These are phyloP conservation scores for Pachycephala philippinensis DNA, from an alignment of 2,113 vertebrate species.

Conservation along the genomic window DNA sequence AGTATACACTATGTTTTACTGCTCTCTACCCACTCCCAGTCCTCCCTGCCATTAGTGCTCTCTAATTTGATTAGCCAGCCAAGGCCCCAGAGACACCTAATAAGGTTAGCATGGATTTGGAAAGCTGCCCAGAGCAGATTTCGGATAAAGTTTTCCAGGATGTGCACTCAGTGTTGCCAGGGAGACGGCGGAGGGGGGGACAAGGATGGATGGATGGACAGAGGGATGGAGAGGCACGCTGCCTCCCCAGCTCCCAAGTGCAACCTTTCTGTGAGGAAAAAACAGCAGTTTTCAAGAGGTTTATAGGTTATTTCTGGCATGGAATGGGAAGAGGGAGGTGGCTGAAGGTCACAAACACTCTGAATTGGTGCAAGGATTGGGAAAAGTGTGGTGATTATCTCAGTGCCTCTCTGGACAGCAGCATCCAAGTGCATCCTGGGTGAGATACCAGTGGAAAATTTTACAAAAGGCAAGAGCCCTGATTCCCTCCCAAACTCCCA, in stretches of 20 bases:
- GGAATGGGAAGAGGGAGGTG: neutral
- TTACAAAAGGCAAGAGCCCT: neutral
- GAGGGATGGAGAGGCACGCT: neutral
- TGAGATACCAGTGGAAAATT: neutral
- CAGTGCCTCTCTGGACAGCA: neutral
- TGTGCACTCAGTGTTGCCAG: slow-evolving; percentile 79
- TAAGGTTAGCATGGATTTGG: slow-evolving; percentile 99
- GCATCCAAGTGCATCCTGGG: neutral
- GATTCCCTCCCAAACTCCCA: neutral
- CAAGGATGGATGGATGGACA: slow-evolving; percentile 21
- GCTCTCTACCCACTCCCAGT: slow-evolving; percentile 83
- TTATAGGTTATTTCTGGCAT: neutral
- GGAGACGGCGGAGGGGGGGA: slow-evolving; percentile 60
- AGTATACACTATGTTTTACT: slow-evolving; percentile 83
- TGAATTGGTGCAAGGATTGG: neutral
- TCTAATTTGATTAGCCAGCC: slow-evolving; percentile 95
- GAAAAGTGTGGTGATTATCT: neutral
- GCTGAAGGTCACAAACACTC: neutral
- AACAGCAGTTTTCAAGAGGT: neutral
- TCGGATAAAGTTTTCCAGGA: slow-evolving; percentile 82
- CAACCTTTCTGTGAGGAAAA: neutral
- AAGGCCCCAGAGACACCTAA: slow-evolving; percentile 91
- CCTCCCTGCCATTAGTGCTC: slow-evolving; percentile 90
- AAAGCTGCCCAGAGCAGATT: slow-evolving; percentile 81
- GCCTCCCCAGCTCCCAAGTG: neutral